Evolutionary conservation across 2,888 invertebrate genomes (phyloP).

Genomic region (Nemotelus nigrinus): DNA sequence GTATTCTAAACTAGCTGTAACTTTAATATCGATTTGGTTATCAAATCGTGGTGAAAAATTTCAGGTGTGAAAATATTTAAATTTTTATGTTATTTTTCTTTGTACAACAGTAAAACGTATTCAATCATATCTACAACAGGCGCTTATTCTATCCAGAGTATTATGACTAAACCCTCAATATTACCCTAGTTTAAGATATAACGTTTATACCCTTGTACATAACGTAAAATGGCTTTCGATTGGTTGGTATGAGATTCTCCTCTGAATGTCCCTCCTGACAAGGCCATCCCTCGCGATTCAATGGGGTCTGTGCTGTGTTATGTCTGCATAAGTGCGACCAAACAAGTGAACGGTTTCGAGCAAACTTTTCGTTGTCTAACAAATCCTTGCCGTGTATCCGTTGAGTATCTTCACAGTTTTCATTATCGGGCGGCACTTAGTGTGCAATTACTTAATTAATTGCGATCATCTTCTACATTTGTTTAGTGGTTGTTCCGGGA

Average conservation of each 20-base stretch:
- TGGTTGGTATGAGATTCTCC: conserved; percentile 22
- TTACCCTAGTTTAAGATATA: background rate
- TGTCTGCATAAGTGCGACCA: conserved; percentile 3
- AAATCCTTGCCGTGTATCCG: conserved; percentile 18
- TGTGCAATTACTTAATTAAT: conserved; percentile 38
- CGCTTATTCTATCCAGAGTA: conserved; percentile 1
- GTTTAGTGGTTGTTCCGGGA: conserved; percentile 26
- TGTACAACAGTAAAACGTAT: too few species aligned
- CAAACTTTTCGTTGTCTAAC: conserved; percentile 4
- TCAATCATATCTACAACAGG: too few species aligned
- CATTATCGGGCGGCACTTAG: conserved; percentile 42
- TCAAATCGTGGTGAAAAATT: too few species aligned
- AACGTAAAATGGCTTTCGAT: conserved; percentile 14
- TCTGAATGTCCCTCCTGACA: background rate
- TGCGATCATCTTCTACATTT: conserved; percentile 40
- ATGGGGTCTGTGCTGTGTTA: background rate
- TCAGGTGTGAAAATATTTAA: too few species aligned
- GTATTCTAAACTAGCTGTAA: too few species aligned
- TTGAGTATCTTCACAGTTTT: conserved; percentile 26
- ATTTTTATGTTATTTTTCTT: too few species aligned
- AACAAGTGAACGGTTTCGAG: conserved; percentile 6
- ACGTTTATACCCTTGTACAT: background rate
- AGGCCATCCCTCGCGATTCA: conserved; percentile 13
- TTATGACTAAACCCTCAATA: background rate
- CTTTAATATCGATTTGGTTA: too few species aligned